These are phyloP conservation scores for Arbacia lixula DNA, from an alignment of 53 echinoderm and acorn worm species.

Conservation along the genomic window DNA sequence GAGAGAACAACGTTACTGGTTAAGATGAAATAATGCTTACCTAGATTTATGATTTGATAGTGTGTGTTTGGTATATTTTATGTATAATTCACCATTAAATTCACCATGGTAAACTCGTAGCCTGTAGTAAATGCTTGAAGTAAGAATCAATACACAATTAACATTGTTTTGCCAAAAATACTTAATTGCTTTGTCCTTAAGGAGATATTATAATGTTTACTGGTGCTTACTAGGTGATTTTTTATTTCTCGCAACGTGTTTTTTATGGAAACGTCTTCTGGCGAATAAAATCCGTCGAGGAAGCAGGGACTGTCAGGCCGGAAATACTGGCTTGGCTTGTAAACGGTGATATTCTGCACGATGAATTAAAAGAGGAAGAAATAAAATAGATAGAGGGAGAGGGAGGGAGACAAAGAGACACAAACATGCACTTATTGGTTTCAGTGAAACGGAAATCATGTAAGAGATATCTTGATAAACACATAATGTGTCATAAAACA, in stretches of 20 bases:
- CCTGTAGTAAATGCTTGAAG: background rate
- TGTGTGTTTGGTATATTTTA: no score
- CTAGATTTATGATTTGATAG: no score
- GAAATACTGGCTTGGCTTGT: constrained; percentile 8
- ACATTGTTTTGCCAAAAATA: background rate
- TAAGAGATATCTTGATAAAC: no score
- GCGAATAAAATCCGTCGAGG: background rate
- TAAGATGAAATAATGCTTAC: no score
- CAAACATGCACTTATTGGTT: no score
- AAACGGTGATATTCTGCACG: constrained; percentile 4
- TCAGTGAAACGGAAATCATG: no score
- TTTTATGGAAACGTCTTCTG: background rate
- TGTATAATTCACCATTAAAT: no score
- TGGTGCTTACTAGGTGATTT: constrained; percentile 1
- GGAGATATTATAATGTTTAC: background rate
- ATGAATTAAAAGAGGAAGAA: background rate
- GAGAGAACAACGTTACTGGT: background rate
- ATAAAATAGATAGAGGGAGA: background rate
- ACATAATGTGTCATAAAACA: no score
- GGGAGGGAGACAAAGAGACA: background rate
- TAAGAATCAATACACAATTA: no score
- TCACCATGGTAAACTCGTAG: background rate
- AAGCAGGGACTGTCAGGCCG: constrained; percentile 11
- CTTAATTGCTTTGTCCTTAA: background rate
- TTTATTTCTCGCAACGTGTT: background rate